A percentile compares a stretch with the other conserved stretches of the same genome.
Conservation (phyloP, 1,140 invertebrate genomes). For the Gryon sp. region DNA sequence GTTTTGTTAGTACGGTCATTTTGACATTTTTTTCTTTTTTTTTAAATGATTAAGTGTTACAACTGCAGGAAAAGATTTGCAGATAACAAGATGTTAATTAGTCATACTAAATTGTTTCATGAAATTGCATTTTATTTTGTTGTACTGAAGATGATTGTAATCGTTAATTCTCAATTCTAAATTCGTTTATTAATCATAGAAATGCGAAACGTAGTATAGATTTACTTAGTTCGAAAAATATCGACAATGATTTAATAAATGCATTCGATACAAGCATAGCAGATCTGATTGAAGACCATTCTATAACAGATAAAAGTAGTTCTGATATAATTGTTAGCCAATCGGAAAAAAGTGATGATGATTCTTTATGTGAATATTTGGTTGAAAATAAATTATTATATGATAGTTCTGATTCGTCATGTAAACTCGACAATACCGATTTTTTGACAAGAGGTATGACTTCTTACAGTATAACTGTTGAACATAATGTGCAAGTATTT, state of each 20-base stretch:
- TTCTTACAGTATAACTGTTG: neutral
- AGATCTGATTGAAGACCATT: neutral
- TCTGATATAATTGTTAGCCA: neutral
- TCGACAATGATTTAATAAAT: neutral
- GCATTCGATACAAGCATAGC: no score
- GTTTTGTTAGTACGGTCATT: no score
- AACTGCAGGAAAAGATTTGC: constrained; percentile 7
- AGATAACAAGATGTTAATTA: constrained; percentile 1
- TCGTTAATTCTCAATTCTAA: constrained; percentile 5
- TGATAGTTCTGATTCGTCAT: neutral
- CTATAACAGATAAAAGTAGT: neutral
- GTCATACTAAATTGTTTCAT: constrained; percentile 12
- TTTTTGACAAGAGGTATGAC: neutral
- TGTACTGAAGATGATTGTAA: constrained; percentile 19
- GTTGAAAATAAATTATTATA: neutral
- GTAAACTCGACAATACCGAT: neutral
- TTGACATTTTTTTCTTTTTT: no score
- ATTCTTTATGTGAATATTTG: neutral
- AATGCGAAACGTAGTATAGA: constrained; percentile 1
- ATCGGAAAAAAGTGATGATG: constrained; percentile 4
- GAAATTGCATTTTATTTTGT: neutral
- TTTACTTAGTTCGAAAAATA: neutral
- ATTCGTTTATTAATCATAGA: constrained; percentile 26
- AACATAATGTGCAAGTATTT: constrained; percentile 1
- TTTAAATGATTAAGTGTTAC: constrained; percentile 5